These are phyloP conservation scores for Clarias gariepinus DNA, from an alignment of 2,113 vertebrate genomes.

Conservation along the genomic window DNA sequence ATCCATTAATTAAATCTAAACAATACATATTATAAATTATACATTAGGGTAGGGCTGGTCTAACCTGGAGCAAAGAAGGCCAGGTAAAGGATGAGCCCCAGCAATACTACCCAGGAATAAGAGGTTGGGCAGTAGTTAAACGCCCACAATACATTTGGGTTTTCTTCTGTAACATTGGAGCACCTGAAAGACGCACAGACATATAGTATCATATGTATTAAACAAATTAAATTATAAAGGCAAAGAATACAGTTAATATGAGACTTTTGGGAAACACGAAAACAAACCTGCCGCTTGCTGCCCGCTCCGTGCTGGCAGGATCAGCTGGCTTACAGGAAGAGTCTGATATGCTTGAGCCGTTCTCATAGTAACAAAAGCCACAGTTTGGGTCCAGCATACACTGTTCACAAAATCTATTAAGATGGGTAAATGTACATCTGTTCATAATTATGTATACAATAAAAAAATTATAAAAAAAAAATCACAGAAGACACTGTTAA, in stretches of 20 bases:
- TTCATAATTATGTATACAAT: background rate
- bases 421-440: background rate
- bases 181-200: constrained; percentile 73
- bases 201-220: background rate
- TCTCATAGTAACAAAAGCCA: constrained; percentile 90
- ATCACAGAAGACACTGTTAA: background rate
- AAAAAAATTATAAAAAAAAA: background rate
- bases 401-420: constrained; percentile 82
- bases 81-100: constrained; percentile 92
- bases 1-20: background rate
- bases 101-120: constrained; percentile 89
- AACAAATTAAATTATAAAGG: background rate
- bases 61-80: constrained; percentile 93
- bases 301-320: constrained; percentile 74
- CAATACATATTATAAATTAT: background rate
- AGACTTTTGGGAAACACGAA: background rate
- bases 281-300: constrained; percentile 84
- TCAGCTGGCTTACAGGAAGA: constrained; percentile 84
- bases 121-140: constrained; percentile 96
- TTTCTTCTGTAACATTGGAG: constrained; percentile 76
- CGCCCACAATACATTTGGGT: constrained; percentile 81
- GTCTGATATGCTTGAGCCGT: constrained; percentile 73
- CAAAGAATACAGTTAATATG: background rate
- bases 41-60: background rate
- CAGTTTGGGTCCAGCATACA: constrained; percentile 93